Percentiles rank a stretch among this genome's conserved stretches.
phyloP scores from a whole-genome alignment of 2,888 invertebrate genomes.

The Aleiodes testaceus region DNA sequence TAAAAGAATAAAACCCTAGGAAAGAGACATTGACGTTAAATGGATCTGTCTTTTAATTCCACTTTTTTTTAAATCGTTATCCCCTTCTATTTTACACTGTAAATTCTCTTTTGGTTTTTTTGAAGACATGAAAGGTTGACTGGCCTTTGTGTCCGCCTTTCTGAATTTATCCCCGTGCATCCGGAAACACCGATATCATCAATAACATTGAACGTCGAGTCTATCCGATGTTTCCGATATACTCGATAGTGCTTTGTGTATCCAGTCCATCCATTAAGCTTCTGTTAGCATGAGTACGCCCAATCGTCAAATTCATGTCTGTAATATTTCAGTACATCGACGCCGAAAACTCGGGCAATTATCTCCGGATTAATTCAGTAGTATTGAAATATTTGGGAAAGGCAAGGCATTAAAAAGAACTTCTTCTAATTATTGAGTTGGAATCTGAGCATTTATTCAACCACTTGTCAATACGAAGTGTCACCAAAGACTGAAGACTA shows the following conservation, averaged over 20 bases:
- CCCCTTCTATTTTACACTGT: not conserved
- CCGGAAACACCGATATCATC: constrained; percentile 40
- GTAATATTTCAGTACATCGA: not conserved
- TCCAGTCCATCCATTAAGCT: constrained; percentile 21
- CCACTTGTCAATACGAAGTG: too few species aligned
- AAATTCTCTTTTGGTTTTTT: constrained; percentile 13
- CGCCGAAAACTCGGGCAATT: too few species aligned
- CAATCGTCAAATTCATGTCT: constrained; percentile 6
- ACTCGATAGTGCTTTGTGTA: constrained; percentile 13
- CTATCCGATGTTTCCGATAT: constrained; percentile 26
- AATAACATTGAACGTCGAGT: constrained; percentile 1
- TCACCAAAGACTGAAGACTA: too few species aligned
- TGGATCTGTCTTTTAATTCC: constrained; percentile 16
- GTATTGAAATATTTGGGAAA: too few species aligned
- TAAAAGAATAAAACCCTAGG: not conserved
- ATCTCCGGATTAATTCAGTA: too few species aligned
- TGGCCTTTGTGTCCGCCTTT: constrained; percentile 40
- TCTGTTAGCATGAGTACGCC: constrained; percentile 5
- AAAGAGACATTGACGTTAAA: not conserved
- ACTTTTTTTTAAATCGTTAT: not conserved
- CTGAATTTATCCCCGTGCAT: constrained; percentile 31
- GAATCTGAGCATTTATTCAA: too few species aligned
- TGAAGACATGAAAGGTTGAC: constrained; percentile 8
- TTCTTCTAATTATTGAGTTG: too few species aligned
- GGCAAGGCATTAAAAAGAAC: too few species aligned